Percentiles rank a stretch among this genome's conserved stretches.
phyloP scores from a whole-genome alignment of 2,888 invertebrate genomes.

The Melitaea athalia region DNA sequence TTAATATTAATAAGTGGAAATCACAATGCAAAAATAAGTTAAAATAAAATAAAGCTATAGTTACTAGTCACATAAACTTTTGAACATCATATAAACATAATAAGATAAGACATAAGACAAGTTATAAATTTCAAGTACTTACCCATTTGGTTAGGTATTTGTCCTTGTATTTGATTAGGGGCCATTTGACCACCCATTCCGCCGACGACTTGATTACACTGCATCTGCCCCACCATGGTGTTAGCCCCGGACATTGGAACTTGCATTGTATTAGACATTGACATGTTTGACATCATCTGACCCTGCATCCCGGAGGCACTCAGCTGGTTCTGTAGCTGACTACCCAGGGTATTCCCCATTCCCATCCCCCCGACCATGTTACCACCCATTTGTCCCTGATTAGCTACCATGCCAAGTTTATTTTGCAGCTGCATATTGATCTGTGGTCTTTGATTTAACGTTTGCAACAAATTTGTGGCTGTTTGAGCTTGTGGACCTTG shows the following conservation, averaged over 20 bases:
- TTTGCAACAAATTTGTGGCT: conserved; percentile 88
- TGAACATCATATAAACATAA: too few relatives aligned
- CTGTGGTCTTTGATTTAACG: conserved; percentile 86
- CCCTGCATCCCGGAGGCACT: conserved; percentile 70
- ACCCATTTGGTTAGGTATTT: conserved; percentile 79
- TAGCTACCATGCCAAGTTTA: conserved; percentile 81
- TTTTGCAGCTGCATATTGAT: conserved; percentile 84
- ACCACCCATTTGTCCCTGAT: conserved; percentile 80
- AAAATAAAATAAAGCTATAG: too few relatives aligned
- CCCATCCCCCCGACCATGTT: conserved; percentile 76
- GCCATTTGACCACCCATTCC: conserved; percentile 75
- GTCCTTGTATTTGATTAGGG: conserved; percentile 62
- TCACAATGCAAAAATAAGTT: too few relatives aligned
- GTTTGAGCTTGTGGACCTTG: conserved; percentile 79
- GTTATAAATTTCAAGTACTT: conserved; percentile 39
- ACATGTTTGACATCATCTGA: conserved; percentile 77
- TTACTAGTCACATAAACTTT: too few relatives aligned
- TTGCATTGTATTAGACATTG: conserved; percentile 69
- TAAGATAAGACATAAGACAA: too few relatives aligned
- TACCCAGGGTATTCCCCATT: conserved; percentile 76
- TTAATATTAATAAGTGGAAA: too few relatives aligned
- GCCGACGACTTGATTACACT: conserved; percentile 72
- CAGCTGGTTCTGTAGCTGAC: conserved; percentile 72
- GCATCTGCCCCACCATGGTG: conserved; percentile 71
- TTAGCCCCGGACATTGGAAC: conserved; percentile 66